Evolutionary conservation across 2,113 vertebrate species (phyloP).

Genomic region (Rhagologus leucostigma): DNA sequence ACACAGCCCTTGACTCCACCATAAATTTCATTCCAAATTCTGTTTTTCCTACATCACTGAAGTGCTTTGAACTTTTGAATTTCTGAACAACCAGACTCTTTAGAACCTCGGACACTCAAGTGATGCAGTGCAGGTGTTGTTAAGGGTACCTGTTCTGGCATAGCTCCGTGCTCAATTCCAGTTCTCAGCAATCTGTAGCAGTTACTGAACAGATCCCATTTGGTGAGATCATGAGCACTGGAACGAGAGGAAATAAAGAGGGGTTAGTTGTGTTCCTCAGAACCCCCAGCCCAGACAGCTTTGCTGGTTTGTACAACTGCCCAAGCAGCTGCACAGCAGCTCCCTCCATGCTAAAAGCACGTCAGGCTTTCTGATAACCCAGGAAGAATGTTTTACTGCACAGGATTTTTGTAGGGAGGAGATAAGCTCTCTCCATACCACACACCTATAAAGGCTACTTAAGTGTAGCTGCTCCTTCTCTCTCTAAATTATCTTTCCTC

Average conservation of each 20-base stretch:
- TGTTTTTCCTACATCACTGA: not conserved
- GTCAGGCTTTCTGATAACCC: not conserved
- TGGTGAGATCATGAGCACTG: slow-evolving; percentile 95
- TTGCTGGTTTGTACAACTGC: not conserved
- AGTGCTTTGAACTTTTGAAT: not conserved
- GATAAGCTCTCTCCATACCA: not conserved
- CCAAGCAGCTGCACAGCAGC: not conserved
- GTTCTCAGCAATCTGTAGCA: slow-evolving; percentile 96
- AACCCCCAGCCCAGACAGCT: not conserved
- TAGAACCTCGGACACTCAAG: not conserved
- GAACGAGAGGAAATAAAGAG: slow-evolving; percentile 38
- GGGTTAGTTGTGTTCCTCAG: slow-evolving; percentile 22
- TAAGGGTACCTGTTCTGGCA: slow-evolving; percentile 90
- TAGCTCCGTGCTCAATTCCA: slow-evolving; percentile 97
- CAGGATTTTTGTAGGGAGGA: not conserved
- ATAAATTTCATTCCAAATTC: not conserved
- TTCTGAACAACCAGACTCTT: not conserved
- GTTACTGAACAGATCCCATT: slow-evolving; percentile 97
- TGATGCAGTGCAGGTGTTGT: not conserved
- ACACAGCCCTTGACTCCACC: not conserved
- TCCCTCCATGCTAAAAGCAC: not conserved
- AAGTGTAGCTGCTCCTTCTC: not conserved
- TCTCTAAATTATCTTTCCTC: not conserved
- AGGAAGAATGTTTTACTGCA: not conserved
- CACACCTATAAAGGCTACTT: not conserved